These are phyloP conservation scores for Trididemnum nubilum DNA, from an alignment of 23 tunicate genomes.

Conservation along the genomic window DNA sequence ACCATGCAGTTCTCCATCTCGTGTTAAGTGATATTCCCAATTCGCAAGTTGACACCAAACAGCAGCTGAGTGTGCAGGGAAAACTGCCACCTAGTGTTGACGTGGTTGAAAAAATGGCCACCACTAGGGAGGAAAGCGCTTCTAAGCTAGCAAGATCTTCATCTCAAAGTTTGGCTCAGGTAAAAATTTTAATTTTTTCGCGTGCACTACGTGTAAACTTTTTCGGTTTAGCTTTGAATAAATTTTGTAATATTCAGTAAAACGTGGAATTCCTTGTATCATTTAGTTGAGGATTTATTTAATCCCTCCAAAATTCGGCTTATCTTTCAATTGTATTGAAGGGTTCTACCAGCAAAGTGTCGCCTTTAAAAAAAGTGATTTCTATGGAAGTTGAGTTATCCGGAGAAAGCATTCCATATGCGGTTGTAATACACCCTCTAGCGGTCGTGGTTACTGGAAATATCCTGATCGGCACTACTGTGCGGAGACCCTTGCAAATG, in stretches of 20 bases:
- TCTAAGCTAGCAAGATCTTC: too few relatives aligned
- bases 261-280: too few relatives aligned
- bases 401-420: conserved; percentile 73
- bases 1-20: conserved; percentile 68
- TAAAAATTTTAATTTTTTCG: too few relatives aligned
- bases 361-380: conserved; percentile 63
- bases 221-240: too few relatives aligned
- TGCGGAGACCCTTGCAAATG: conserved; percentile 68
- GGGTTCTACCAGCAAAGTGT: too few relatives aligned
- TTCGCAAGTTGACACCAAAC: conserved; percentile 31
- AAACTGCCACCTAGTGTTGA: conserved; percentile 24
- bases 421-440: conserved; percentile 71
- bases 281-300: too few relatives aligned
- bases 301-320: too few relatives aligned
- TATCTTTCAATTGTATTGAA: too few relatives aligned
- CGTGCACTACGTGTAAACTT: too few relatives aligned
- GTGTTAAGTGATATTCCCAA: conserved; percentile 81
- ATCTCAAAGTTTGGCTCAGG: too few relatives aligned
- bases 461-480: conserved; percentile 77
- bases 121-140: background rate
- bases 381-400: conserved; percentile 72
- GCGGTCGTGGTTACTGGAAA: conserved; percentile 71
- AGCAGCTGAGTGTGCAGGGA: background rate
- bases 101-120: conserved; percentile 8
- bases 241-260: too few relatives aligned